Evolutionary conservation across 2,113 vertebrate genomes (phyloP), one percentile per base, ranked within the genome.

Genomic region (Hemicordylus capensis): DNA sequence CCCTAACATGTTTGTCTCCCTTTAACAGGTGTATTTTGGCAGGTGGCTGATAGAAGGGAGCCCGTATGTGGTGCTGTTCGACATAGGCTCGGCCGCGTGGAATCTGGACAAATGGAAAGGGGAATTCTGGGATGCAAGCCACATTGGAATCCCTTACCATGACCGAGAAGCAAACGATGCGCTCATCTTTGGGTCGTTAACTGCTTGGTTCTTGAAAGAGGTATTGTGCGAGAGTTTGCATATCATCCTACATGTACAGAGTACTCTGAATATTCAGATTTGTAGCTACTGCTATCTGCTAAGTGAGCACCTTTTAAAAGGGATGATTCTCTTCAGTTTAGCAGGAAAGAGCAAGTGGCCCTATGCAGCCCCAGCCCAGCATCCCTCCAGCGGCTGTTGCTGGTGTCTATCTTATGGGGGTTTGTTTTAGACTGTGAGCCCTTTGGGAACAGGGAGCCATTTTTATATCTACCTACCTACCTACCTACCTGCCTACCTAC

Each of bases 181-280:
- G 1, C 96, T 99, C 69, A 97, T 99, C 91, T 97, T 99, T 87
- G 99, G 99, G 84, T 98, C 98, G 0, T 87, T 99, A 87, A 97
- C 97, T 3, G 97, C 98, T 73, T 99, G 98, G 97, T 99, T 99
- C 95, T 97, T 99, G 88, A 98, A 98, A 96, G 98, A 99, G 98
- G 98, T 99, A 95, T 3, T 3, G 22, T 72, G 86, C 39, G 83
- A 58, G 44, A 42, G 37, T 63, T 15, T 37, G 37, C 67, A 22
- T 9, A 6, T 72, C 26, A 34, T 4, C n/a, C 31, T n/a, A 10
- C 4, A 8, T 4, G 46, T 51, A 34, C 11, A 14, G 34, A 31
- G 6, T 31, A 22, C 42, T 58, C 54, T 26, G 4, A 42, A 14
- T 15, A 7, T 42, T 10, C 34, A 77, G 3, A 26, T 6, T 48